Conservation (phyloP, 30 jellyfish, hydroid and myxozoan genomes). For the Sanderia malayensis region DNA sequence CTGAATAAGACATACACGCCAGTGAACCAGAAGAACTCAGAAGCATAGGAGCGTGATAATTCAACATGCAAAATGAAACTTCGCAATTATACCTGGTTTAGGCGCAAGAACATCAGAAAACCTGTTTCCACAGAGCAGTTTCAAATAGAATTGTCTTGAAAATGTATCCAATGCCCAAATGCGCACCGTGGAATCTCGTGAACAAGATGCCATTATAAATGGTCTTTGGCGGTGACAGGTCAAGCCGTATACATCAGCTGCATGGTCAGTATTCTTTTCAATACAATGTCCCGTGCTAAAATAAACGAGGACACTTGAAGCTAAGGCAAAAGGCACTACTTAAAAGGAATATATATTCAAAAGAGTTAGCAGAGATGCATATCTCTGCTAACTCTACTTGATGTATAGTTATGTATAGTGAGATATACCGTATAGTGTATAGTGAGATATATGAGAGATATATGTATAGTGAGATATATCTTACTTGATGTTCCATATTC, state of each 20-base stretch:
- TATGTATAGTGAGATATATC: no score
- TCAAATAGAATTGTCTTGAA: constrained; percentile 44
- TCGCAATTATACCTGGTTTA: constrained; percentile 37
- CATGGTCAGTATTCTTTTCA: constrained; percentile 61
- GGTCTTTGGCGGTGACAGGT: constrained; percentile 75
- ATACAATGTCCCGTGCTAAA: constrained; percentile 65
- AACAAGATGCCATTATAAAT: constrained; percentile 67
- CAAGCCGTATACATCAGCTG: constrained; percentile 80
- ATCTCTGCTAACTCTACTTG: no score
- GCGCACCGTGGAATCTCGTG: constrained; percentile 76
- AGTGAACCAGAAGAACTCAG: no score
- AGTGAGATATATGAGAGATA: no score
- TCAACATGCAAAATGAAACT: neutral
- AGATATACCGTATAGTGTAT: no score
- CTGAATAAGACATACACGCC: no score
- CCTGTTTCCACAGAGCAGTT: constrained; percentile 39
- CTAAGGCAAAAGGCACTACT: no score
- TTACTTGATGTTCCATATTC: constrained; percentile 71
- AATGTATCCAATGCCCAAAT: constrained; percentile 59
- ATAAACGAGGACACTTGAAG: no score
- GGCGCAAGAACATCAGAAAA: constrained; percentile 19
- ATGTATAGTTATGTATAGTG: no score
- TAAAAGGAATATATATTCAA: no score
- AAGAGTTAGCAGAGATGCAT: no score
- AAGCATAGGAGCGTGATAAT: no score